These are phyloP conservation scores for Morbakka virulenta DNA, from an alignment of 30 jellyfish, hydroid and myxozoan species.

Conservation along the genomic window DNA sequence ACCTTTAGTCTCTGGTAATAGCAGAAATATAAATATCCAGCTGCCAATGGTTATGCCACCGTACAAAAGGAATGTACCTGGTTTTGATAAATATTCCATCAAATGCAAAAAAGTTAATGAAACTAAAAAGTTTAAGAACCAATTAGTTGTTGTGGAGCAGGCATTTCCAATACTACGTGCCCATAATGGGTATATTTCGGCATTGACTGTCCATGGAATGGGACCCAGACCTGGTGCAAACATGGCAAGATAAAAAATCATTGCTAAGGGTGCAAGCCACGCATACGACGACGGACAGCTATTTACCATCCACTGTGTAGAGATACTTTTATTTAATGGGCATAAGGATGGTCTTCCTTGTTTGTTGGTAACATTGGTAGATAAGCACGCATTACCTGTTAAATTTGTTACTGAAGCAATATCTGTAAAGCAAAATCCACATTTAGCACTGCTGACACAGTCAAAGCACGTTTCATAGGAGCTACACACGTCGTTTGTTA, in stretches of 20 bases:
- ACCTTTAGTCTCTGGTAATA: constrained; percentile 88
- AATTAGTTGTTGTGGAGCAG: constrained; percentile 69
- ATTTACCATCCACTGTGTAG: constrained; percentile 23
- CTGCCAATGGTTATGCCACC: constrained; percentile 62
- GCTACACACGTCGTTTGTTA: constrained; percentile 29
- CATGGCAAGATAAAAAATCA: constrained; percentile 77
- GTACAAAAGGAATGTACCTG: constrained; percentile 77
- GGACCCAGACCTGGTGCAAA: constrained; percentile 97
- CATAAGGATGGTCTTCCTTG: not conserved
- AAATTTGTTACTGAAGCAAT: not conserved
- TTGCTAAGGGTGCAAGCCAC: constrained; percentile 78
- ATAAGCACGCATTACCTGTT: constrained; percentile 68
- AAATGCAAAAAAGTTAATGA: constrained; percentile 75
- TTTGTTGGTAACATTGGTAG: not conserved
- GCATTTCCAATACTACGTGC: constrained; percentile 82
- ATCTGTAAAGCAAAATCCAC: constrained; percentile 71
- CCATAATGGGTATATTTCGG: constrained; percentile 95
- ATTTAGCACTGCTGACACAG: constrained; percentile 39
- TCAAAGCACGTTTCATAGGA: constrained; percentile 24
- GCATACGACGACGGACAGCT: constrained; percentile 80
- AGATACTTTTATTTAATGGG: no score
- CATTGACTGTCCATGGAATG: constrained; percentile 94
- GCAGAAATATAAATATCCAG: constrained; percentile 46
- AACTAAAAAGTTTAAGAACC: constrained; percentile 70
- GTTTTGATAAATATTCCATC: constrained; percentile 39